phyloP scores from a whole-genome alignment of 37 sponge, comb jelly and placozoan genomes.

The Chondrosia reniformis region DNA sequence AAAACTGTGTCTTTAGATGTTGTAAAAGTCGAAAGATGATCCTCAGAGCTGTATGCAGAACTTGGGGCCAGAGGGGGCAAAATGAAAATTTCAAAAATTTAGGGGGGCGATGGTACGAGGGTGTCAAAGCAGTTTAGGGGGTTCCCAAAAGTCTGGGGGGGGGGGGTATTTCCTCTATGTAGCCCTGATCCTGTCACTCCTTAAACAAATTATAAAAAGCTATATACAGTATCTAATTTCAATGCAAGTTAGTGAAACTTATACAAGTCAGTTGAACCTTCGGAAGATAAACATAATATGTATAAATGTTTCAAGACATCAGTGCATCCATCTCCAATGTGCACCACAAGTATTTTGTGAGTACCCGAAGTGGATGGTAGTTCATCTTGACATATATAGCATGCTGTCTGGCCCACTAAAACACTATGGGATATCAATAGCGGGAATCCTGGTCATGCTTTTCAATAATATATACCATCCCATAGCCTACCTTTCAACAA shows the following conservation, averaged over 20 bases:
- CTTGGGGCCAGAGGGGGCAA: no score
- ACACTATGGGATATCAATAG: not conserved
- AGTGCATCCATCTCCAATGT: not conserved
- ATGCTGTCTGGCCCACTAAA: slow-evolving; percentile 16
- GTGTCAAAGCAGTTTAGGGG: no score
- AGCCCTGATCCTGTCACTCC: not conserved
- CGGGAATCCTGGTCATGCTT: not conserved
- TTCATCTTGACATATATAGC: slow-evolving; percentile 4
- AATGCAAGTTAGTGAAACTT: no score
- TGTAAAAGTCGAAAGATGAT: no score
- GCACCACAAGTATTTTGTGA: no score
- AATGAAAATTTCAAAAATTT: no score
- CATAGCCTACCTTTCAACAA: not conserved
- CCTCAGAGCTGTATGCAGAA: no score
- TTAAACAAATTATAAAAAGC: not conserved
- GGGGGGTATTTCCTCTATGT: no score
- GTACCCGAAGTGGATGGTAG: not conserved
- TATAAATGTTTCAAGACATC: slow-evolving; percentile 16
- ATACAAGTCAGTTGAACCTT: no score
- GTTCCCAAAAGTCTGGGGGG: no score
- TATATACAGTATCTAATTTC: not conserved
- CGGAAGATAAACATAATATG: not conserved
- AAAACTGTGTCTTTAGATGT: no score
- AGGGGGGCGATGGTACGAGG: no score
- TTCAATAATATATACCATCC: not conserved